These are phyloP conservation scores for Hybos culiciformis DNA, from an alignment of 2,888 invertebrate species.

Conservation along the genomic window DNA sequence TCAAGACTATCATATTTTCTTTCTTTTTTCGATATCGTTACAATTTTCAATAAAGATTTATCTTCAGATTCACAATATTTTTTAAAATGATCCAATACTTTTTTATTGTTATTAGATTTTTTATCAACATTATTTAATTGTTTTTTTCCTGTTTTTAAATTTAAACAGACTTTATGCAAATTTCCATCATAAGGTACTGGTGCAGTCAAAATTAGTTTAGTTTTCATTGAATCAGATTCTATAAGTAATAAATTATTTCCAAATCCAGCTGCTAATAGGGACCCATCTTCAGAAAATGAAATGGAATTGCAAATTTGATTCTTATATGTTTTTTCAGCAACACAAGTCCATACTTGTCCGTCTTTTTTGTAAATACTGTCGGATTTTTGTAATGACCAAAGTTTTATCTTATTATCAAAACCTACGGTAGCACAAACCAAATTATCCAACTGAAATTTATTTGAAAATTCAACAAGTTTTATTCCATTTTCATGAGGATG, in stretches of 20 bases:
- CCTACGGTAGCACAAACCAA: slow-evolving; percentile 51
- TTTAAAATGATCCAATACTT: no score
- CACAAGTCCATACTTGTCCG: slow-evolving; percentile 52
- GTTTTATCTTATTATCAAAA: slow-evolving; percentile 51
- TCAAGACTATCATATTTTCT: no score
- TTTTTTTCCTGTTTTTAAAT: no score
- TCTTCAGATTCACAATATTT: no score
- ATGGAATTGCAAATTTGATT: slow-evolving; percentile 42
- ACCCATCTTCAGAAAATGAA: slow-evolving; percentile 62
- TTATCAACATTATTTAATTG: no score
- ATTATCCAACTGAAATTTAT: slow-evolving; percentile 38
- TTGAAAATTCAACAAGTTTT: slow-evolving; percentile 43
- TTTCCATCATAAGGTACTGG: slow-evolving; percentile 26
- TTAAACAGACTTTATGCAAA: slow-evolving; percentile 25
- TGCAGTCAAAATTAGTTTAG: slow-evolving; percentile 42
- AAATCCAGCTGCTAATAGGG: slow-evolving; percentile 56
- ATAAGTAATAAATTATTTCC: slow-evolving; percentile 53
- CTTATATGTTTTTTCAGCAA: slow-evolving; percentile 47
- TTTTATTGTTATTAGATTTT: no score
- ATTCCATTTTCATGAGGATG: slow-evolving; percentile 52
- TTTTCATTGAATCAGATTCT: slow-evolving; percentile 43
- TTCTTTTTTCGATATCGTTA: no score
- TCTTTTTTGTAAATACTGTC: slow-evolving; percentile 40
- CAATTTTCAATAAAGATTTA: no score
- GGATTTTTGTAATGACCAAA: slow-evolving; percentile 50